These are phyloP conservation scores for Austrofundulus limnaeus DNA, from an alignment of 2,113 vertebrate species.

Conservation along the genomic window DNA sequence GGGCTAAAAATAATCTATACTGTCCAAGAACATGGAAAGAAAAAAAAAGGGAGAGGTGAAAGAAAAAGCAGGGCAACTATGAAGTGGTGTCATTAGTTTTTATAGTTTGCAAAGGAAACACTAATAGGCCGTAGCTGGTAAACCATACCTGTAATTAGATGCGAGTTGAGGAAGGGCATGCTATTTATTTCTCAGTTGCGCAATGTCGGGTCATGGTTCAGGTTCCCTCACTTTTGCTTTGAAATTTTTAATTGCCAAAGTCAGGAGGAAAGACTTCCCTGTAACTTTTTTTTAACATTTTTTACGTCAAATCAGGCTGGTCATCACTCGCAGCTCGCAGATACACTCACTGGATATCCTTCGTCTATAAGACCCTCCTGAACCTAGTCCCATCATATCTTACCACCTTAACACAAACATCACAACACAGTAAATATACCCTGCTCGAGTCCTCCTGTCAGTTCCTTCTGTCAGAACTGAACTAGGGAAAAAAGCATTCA, in stretches of 20 bases:
- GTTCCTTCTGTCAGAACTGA: too few species aligned
- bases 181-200: conserved; percentile 68
- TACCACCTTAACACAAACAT: too few species aligned
- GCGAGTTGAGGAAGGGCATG: conserved; percentile 60
- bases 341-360: too few species aligned
- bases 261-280: conserved; percentile 42
- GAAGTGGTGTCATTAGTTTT: conserved; percentile 74
- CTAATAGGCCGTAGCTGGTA: conserved; percentile 69
- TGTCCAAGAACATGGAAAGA: conserved; percentile 66
- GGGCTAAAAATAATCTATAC: conserved; percentile 67
- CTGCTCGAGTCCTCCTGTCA: too few species aligned
- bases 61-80: conserved; percentile 59
- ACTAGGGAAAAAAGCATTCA: too few species aligned
- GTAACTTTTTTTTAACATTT: too few species aligned
- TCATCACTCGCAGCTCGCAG: too few species aligned
- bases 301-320: too few species aligned
- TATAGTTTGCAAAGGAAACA: conserved; percentile 71
- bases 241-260: conserved; percentile 13
- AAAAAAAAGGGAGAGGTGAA: conserved; percentile 55
- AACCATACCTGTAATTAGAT: conserved; percentile 73
- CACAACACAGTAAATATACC: too few species aligned
- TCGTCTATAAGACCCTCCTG: too few species aligned
- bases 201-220: conserved; percentile 53
- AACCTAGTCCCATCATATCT: too few species aligned
- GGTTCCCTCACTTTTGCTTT: conserved; percentile 60